Evolutionary conservation across 2,797 vertebrate species (phyloP), one percentile per base, ranked within the genome.

Genomic region (Myoxocephalus aenaeus): DNA sequence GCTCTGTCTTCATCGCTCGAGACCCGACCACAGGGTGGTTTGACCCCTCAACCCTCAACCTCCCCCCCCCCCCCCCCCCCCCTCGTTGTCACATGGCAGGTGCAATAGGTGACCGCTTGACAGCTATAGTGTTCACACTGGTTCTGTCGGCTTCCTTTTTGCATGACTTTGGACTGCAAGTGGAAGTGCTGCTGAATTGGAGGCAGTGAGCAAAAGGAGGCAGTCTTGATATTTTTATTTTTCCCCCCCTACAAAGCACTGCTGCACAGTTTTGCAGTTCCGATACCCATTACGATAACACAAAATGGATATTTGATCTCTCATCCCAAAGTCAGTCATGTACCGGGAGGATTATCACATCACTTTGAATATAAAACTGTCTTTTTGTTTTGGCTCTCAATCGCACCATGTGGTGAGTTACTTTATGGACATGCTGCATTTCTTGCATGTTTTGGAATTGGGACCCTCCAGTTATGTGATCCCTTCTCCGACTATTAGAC

Each of bases 1-100:
- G 88, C 84, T 87, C 89, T 76, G 86, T 87, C 84, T 80, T 90
- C 89, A 90, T 92, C 81, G 48, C 73, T 85, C 77, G 77, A 65
- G 86, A 82, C 84, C 80, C n/a, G 78, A 77, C 86, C 76, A 44
- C 73, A 17, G 72, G 63, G 7, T 71, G 88, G 84, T 87, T 72
- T 90, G 84, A 87, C 50, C n/a, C n/a, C n/a, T n/a, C n/a, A n/a
- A n/a, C n/a, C 85, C 74, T 66, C n/a, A 8, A 2, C 48, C 50
- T 4, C 34, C 2, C 50, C 50, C 1, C 48, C 18, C n/a, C n/a
- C n/a, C 20, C 80, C 69, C 78, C 77, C 80, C 22, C 64, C 48
- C 68, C 20, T 1, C 5, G 17, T 75, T 76, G 83, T 89, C 88
- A 88, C 82, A 86, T 87, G 87, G 73, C 79, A 42, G 76, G 83